These are phyloP conservation scores for Epinotia nisella DNA, from an alignment of 2,888 invertebrate species.

Conservation along the genomic window DNA sequence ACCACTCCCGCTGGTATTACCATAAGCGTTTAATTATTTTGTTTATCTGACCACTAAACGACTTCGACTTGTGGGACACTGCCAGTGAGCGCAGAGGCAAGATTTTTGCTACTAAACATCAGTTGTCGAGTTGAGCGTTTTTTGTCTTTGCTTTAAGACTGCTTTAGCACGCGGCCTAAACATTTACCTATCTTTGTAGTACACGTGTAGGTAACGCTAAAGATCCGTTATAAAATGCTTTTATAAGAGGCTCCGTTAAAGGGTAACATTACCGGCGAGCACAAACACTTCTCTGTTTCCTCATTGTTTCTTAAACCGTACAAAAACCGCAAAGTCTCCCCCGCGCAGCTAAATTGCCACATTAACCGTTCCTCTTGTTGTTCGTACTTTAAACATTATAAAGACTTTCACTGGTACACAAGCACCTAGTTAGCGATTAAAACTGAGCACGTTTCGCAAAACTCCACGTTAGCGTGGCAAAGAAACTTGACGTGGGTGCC, in stretches of 20 bases:
- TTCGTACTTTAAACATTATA: slow-evolving; percentile 24
- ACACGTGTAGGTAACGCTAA: background rate
- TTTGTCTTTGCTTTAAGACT: background rate
- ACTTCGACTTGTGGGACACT: slow-evolving; percentile 62
- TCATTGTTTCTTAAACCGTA: slow-evolving; percentile 35
- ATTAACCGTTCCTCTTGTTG: slow-evolving; percentile 27
- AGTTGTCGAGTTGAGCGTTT: background rate
- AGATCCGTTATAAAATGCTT: background rate
- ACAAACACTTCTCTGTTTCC: slow-evolving; percentile 4
- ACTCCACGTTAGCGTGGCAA: slow-evolving; percentile 45
- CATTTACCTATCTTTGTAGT: background rate
- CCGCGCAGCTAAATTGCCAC: slow-evolving; percentile 37
- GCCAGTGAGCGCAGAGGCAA: slow-evolving; percentile 50
- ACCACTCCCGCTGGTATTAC: slow-evolving; percentile 55
- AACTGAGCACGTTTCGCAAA: slow-evolving; percentile 42
- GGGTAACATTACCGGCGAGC: background rate
- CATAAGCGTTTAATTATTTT: slow-evolving; percentile 78
- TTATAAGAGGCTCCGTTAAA: background rate
- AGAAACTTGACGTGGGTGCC: slow-evolving; percentile 64
- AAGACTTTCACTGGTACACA: slow-evolving; percentile 10
- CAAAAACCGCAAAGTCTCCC: slow-evolving; percentile 32
- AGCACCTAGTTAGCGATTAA: slow-evolving; percentile 29
- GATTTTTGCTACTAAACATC: background rate
- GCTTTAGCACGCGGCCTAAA: background rate
- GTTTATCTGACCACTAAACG: slow-evolving; percentile 79